Evolutionary conservation across 1,140 invertebrate species (phyloP).

Genomic region (Philotrypesis tridentata): DNA sequence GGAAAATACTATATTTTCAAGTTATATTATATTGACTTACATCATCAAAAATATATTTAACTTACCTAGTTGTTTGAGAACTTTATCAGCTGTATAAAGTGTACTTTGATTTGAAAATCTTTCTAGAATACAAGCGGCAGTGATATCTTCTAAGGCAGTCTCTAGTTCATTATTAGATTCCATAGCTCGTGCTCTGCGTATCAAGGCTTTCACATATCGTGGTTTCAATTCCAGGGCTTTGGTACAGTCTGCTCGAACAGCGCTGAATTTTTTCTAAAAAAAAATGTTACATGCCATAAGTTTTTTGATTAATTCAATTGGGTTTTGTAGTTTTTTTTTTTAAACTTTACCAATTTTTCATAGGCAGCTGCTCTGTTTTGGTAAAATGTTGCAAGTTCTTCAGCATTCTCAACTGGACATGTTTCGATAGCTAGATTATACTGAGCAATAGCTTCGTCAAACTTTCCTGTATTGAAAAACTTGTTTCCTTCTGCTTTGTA

Average conservation of each 20-base stretch:
- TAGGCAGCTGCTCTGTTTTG: slow-evolving; percentile 97
- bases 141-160: slow-evolving; percentile 91
- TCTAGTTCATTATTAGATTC: slow-evolving; percentile 86
- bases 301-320: too few species aligned
- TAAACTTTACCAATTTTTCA: slow-evolving; percentile 92
- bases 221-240: slow-evolving; percentile 90
- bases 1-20: background rate
- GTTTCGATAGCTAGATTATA: slow-evolving; percentile 92
- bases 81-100: slow-evolving; percentile 87
- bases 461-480: slow-evolving; percentile 89
- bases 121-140: slow-evolving; percentile 92
- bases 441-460: slow-evolving; percentile 88
- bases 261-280: slow-evolving; percentile 83
- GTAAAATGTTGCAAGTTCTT: slow-evolving; percentile 91
- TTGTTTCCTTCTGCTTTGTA: slow-evolving; percentile 92
- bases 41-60: slow-evolving; percentile 49
- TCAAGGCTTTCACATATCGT: slow-evolving; percentile 91
- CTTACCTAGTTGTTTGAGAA: slow-evolving; percentile 86
- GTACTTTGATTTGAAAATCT: slow-evolving; percentile 87
- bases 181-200: slow-evolving; percentile 86
- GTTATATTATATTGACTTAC: background rate
- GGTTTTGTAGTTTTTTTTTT: slow-evolving; percentile 57
- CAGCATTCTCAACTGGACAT: slow-evolving; percentile 83
- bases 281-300: background rate
- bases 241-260: slow-evolving; percentile 90